Base-by-base conservation (phyloP, 2,113 vertebrate species). In the Pipra filicauda region DNA sequence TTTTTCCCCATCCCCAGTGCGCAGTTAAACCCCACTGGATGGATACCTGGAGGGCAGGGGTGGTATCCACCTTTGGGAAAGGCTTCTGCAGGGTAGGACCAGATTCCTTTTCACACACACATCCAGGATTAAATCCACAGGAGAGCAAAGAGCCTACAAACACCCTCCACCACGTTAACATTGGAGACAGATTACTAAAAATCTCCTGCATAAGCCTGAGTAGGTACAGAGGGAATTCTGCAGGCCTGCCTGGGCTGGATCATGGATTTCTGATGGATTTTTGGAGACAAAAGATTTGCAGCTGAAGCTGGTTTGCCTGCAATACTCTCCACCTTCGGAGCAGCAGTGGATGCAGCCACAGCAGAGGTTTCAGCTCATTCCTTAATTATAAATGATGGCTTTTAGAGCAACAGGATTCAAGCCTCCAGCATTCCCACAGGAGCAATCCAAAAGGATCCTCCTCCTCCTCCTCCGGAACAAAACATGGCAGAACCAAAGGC, bases 151-250 rank as follows among this genome's bases (percentile, higher is more conserved):
- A 57, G 33, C 46, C 57, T 16, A 4, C 2, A 0, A 62, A 57
- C 2, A 67, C 27, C 27, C 44, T 70, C 22, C 69, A 48, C 9
- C 73, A 26, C 37, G 35, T 49, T 20, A 28, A 48, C 7, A 3
- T 0, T 0, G 8, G 14, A 33, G 18, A 27, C 3, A 52, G 41
- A 28, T 6, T 19, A 61, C 5, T 8, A 1, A 22, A 58, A 71
- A 43, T 11, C 12, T 67, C 73, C 78, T 37, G 41, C 12, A 3
- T 3, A 8, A 75, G 17, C 31, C 1, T 27, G 5, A 31, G 46
- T 2, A 57, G 35, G 20, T 18, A 33, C 0, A 2, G 0, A 21
- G 55, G 41, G 39, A 74, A 77, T 58, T 51, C 65, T 46, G 46
- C 37, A 44, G 59, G 19, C 23, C 59, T 15, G 28, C 1, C 62